These are phyloP conservation scores for Nomada lathburiana DNA, from an alignment of 2,888 invertebrate species.

Conservation along the genomic window DNA sequence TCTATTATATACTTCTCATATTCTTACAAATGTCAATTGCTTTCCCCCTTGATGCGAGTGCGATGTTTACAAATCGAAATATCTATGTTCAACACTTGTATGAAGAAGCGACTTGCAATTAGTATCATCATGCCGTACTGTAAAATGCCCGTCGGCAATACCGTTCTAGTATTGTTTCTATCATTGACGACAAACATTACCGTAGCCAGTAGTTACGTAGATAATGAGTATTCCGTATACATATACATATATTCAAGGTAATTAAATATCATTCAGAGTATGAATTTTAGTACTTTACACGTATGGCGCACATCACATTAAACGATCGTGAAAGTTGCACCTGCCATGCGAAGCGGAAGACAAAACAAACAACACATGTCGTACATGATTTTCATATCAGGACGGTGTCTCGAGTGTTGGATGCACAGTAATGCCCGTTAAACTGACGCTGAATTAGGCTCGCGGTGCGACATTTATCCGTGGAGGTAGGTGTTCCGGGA, in stretches of 20 bases:
- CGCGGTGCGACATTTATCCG: too few relatives aligned
- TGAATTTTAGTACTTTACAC: background rate
- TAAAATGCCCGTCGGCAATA: slow-evolving; percentile 25
- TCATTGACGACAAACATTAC: background rate
- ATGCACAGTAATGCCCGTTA: too few relatives aligned
- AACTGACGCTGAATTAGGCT: too few relatives aligned
- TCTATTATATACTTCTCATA: too few relatives aligned
- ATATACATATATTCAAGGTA: background rate
- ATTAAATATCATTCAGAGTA: background rate
- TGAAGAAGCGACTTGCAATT: slow-evolving; percentile 34
- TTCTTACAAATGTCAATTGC: background rate
- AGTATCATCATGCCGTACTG: slow-evolving; percentile 9
- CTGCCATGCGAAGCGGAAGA: background rate
- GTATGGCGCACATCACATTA: background rate
- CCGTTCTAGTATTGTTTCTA: slow-evolving; percentile 13
- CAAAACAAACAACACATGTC: background rate
- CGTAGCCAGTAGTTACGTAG: slow-evolving; percentile 48
- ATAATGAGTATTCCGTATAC: slow-evolving; percentile 13
- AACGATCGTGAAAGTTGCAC: slow-evolving; percentile 1
- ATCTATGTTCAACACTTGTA: background rate
- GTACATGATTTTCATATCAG: background rate
- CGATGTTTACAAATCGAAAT: too few relatives aligned
- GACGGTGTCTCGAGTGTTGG: background rate
- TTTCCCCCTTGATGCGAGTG: background rate
- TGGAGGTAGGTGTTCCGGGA: too few relatives aligned